phyloP scores from a whole-genome alignment of 2,888 invertebrate species.

The Eurytoma adleriae region DNA sequence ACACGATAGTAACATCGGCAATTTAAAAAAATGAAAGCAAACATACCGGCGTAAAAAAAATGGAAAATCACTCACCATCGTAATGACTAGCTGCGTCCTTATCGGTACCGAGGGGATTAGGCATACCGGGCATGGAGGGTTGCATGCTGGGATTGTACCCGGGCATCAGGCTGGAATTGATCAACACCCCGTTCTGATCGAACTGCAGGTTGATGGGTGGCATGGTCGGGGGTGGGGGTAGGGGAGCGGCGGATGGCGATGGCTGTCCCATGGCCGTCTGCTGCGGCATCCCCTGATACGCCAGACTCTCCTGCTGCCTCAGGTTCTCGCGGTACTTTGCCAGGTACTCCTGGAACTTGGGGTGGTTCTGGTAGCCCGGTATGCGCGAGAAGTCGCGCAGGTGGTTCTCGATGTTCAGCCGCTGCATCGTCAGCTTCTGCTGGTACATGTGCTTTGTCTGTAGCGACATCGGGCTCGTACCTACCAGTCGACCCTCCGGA shows the following conservation, averaged over 20 bases:
- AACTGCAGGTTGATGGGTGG: conserved; percentile 73
- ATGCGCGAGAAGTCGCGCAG: conserved; percentile 68
- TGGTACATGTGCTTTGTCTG: conserved; percentile 68
- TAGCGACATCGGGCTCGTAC: conserved; percentile 52
- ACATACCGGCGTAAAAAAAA: neutral
- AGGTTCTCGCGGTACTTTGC: conserved; percentile 69
- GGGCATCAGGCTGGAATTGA: conserved; percentile 69
- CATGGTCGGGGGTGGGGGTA: conserved; percentile 53
- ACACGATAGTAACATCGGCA: too few relatives aligned
- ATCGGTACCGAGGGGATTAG: conserved; percentile 45
- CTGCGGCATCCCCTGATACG: conserved; percentile 66
- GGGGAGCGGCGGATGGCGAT: neutral
- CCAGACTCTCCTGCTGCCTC: conserved; percentile 69
- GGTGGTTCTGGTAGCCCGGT: conserved; percentile 71
- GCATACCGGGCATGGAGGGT: conserved; percentile 16
- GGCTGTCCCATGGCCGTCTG: neutral
- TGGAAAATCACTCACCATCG: conserved; percentile 41
- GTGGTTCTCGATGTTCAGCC: conserved; percentile 69
- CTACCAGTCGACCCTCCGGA: conserved; percentile 14
- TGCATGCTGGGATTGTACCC: conserved; percentile 61
- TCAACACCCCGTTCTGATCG: conserved; percentile 72
- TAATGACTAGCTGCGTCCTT: conserved; percentile 30
- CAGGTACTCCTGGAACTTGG: conserved; percentile 72
- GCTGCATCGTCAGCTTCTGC: conserved; percentile 71
- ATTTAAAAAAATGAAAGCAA: too few relatives aligned